Percentiles rank a stretch among this genome's conserved stretches.
These are phyloP conservation scores for Ginglymostoma cirratum DNA, from an alignment of 2,113 vertebrate genomes.

Conservation along the genomic window DNA sequence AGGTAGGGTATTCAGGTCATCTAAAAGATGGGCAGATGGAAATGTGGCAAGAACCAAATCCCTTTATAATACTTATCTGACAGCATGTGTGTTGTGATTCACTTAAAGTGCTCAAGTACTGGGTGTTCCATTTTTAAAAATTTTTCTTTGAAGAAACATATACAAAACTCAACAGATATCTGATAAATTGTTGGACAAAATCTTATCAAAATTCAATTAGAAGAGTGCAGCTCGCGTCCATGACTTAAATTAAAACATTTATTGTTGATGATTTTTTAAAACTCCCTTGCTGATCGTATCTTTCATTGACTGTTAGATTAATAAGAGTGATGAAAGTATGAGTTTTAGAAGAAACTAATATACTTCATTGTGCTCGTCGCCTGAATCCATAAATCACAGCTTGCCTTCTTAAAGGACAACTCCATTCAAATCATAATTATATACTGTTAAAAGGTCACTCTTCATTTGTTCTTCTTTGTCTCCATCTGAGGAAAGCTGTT, in stretches of 20 bases:
- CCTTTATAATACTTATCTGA: neutral
- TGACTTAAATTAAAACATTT: neutral
- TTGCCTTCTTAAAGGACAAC: neutral
- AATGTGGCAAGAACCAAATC: neutral
- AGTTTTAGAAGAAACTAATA: neutral
- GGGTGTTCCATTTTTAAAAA: too few species aligned
- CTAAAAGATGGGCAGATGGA: neutral
- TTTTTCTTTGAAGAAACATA: neutral
- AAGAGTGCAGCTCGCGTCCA: neutral
- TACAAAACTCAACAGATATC: neutral
- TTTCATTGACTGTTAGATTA: neutral
- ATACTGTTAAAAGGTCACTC: neutral
- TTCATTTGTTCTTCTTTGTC: neutral
- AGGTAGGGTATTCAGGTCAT: neutral
- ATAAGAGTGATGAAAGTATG: constrained; percentile 4
- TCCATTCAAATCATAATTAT: constrained; percentile 1
- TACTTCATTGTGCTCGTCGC: neutral
- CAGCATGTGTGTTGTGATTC: too few species aligned
- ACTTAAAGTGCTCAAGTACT: neutral
- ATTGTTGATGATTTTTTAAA: neutral
- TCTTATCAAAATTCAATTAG: neutral
- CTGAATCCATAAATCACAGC: neutral
- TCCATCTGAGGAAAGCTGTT: neutral
- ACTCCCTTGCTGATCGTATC: neutral
- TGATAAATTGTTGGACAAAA: neutral